These are phyloP conservation scores for Neodiprion pinetum DNA, from an alignment of 1,140 invertebrate genomes.

Conservation along the genomic window DNA sequence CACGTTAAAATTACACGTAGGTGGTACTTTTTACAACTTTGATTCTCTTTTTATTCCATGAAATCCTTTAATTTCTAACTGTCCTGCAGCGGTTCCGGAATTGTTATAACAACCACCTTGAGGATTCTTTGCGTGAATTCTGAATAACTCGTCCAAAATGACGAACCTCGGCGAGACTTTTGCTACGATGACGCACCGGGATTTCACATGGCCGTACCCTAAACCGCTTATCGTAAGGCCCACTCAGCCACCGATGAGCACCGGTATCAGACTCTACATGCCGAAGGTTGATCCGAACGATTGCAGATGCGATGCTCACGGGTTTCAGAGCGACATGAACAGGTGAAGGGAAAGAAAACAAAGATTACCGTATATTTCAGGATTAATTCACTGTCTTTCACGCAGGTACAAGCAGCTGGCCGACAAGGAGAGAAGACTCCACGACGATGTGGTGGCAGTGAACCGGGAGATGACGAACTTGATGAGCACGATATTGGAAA, in stretches of 20 bases:
- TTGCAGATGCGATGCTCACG: conserved; percentile 36
- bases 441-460: conserved; percentile 60
- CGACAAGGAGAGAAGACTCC: conserved; percentile 64
- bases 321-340: conserved; percentile 26
- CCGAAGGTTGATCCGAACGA: conserved; percentile 32
- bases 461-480: conserved; percentile 65
- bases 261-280: conserved; percentile 47
- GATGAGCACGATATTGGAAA: conserved; percentile 65
- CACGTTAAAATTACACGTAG: too few species aligned
- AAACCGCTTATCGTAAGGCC: conserved; percentile 60
- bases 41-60: too few species aligned
- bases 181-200: conserved; percentile 55
- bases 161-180: conserved; percentile 48
- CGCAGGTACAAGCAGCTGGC: conserved; percentile 65
- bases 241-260: conserved; percentile 31
- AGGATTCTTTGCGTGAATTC: neutral
- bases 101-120: too few species aligned
- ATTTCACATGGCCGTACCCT: conserved; percentile 66
- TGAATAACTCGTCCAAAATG: conserved; percentile 28
- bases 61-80: too few species aligned
- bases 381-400: conserved; percentile 64
- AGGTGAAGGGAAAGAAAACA: conserved; percentile 28
- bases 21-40: too few species aligned
- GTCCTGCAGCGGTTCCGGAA: too few species aligned
- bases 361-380: conserved; percentile 43